Percentiles rank a stretch among this genome's conserved stretches.
phyloP scores from a whole-genome alignment of 1,140 invertebrate species.

The Lordiphosa clarofinis region DNA sequence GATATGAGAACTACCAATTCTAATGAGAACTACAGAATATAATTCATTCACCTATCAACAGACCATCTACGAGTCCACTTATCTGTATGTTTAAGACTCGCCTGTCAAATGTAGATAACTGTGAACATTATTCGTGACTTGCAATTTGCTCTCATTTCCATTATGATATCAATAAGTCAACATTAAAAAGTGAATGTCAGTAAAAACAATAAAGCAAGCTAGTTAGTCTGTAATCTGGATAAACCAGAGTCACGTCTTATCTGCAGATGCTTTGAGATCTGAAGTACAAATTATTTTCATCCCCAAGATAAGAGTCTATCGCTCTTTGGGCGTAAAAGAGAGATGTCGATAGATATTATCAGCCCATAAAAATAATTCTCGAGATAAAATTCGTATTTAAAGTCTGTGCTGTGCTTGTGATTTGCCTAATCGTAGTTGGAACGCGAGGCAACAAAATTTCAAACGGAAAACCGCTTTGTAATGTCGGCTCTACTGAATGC shows the following conservation, averaged over 20 bases:
- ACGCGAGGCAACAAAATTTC: constrained; percentile 7
- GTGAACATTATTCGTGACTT: too few relatives aligned
- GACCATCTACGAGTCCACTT: too few relatives aligned
- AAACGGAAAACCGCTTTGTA: background rate
- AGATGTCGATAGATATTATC: constrained; percentile 23
- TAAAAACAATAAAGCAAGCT: too few relatives aligned
- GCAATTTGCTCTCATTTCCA: background rate
- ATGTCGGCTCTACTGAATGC: constrained; percentile 49
- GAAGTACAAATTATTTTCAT: background rate
- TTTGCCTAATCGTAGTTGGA: constrained; percentile 23
- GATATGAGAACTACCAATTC: too few relatives aligned
- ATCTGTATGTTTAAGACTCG: too few relatives aligned
- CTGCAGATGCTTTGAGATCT: background rate
- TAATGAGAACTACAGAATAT: too few relatives aligned
- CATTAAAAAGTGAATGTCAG: background rate
- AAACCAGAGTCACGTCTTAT: constrained; percentile 1
- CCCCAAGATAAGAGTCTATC: constrained; percentile 21
- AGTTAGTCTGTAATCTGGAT: constrained; percentile 6
- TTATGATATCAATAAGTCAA: constrained; percentile 5
- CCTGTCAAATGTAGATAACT: too few relatives aligned
- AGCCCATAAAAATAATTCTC: constrained; percentile 1
- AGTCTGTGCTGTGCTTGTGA: background rate
- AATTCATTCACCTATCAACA: too few relatives aligned
- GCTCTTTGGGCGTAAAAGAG: constrained; percentile 8
- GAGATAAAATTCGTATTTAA: constrained; percentile 27